Evolutionary conservation across 2,113 vertebrate genomes (phyloP).

Genomic region (Myotis lucifugus): DNA sequence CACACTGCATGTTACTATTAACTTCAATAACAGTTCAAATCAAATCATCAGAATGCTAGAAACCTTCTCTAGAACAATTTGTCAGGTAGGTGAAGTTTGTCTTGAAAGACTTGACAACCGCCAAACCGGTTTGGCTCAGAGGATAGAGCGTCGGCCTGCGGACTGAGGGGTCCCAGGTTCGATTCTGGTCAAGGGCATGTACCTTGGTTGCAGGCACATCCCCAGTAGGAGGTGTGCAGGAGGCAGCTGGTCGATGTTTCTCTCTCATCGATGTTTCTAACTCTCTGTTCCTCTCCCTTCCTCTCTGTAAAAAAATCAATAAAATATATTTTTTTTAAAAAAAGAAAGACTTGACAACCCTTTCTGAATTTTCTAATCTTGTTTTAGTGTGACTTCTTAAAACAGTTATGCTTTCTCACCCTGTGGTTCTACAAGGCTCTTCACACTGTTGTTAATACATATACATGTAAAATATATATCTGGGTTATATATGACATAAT

Average conservation of each 20-base stretch:
- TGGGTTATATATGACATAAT: not conserved
- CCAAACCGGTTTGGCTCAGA: too few relatives aligned
- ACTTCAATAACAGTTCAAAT: constrained; percentile 23
- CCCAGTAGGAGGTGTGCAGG: too few relatives aligned
- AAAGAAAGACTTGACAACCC: not conserved
- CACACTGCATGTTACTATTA: not conserved
- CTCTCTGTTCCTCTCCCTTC: too few relatives aligned
- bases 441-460: not conserved
- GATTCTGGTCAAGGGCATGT: too few relatives aligned
- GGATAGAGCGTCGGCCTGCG: too few relatives aligned
- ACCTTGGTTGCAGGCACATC: too few relatives aligned
- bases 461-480: not conserved
- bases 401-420: not conserved
- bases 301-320: too few relatives aligned
- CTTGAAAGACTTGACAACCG: not conserved
- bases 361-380: not conserved
- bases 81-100: not conserved
- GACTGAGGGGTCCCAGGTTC: too few relatives aligned
- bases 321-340: too few relatives aligned
- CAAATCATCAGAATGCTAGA: not conserved
- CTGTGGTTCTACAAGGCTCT: not conserved
- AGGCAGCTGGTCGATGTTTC: too few relatives aligned
- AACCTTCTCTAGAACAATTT: not conserved
- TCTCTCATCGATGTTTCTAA: too few relatives aligned
- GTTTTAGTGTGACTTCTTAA: not conserved